phyloP scores from a whole-genome alignment of 2,797 vertebrate genomes.

The Muscicapa comitata region DNA sequence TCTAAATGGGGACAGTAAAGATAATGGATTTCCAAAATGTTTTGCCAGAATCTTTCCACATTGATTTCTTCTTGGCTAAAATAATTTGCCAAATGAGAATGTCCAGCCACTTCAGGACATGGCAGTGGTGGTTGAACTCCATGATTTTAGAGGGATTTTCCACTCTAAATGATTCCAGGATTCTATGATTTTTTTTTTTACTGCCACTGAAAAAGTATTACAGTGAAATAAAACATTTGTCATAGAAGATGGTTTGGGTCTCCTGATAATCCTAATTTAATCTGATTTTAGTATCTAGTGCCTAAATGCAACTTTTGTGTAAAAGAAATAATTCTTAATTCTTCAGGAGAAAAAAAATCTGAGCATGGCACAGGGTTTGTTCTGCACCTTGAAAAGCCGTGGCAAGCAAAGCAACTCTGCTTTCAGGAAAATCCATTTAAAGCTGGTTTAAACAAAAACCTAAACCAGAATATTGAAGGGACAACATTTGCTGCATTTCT shows the following conservation, averaged over 20 bases:
- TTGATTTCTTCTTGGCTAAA: not conserved
- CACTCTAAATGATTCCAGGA: not conserved
- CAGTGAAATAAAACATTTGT: not conserved
- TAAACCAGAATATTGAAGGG: not conserved
- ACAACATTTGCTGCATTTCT: not conserved
- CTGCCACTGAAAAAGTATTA: not conserved
- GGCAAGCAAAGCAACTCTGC: not conserved
- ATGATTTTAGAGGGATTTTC: not conserved
- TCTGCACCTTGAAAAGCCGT: not conserved
- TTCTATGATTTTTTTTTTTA: not conserved
- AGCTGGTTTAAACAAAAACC: not conserved
- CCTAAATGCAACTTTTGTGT: accelerated
- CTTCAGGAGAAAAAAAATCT: not conserved
- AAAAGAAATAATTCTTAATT: not conserved
- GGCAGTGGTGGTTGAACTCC: not conserved
- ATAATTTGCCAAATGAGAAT: not conserved
- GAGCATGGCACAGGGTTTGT: not conserved
- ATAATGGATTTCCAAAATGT: not conserved
- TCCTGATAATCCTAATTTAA: not conserved
- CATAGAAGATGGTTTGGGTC: not conserved
- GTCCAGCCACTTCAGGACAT: not conserved
- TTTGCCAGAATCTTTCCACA: not conserved
- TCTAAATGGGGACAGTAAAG: not conserved
- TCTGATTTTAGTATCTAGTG: not conserved
- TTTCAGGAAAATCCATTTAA: not conserved